These are phyloP conservation scores for Channa striata DNA, from an alignment of 2,797 vertebrate species.

Conservation along the genomic window DNA sequence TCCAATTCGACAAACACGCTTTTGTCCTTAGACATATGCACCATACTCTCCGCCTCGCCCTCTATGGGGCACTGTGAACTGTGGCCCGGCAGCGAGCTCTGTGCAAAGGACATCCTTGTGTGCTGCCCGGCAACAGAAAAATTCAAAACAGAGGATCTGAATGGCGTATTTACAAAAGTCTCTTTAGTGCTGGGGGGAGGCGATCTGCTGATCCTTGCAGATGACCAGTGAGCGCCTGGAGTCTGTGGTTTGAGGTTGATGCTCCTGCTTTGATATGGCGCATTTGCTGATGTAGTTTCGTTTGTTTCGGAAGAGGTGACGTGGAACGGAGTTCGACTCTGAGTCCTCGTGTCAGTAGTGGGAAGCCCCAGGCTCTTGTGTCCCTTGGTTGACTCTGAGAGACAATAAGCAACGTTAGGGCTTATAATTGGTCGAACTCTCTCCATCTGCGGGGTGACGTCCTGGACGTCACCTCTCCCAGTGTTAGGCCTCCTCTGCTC, in stretches of 20 bases:
- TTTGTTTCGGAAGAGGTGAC: conserved; percentile 69
- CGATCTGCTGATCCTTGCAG: conserved; percentile 51
- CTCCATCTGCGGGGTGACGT: conserved; percentile 29
- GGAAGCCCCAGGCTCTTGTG: conserved; percentile 78
- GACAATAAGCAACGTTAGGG: conserved; percentile 42
- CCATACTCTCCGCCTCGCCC: conserved; percentile 68
- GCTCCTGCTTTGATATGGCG: conserved; percentile 41
- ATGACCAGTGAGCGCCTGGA: conserved; percentile 63
- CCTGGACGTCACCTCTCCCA: conserved; percentile 23
- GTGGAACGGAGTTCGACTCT: conserved; percentile 71
- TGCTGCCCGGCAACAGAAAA: conserved; percentile 62
- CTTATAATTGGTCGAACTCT: conserved; percentile 35
- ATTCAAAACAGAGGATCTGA: conserved; percentile 48
- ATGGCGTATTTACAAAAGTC: conserved; percentile 39
- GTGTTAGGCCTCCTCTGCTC: conserved; percentile 42
- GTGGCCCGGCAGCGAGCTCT: conserved; percentile 45
- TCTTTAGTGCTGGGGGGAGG: conserved; percentile 61
- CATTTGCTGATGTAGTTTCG: conserved; percentile 39
- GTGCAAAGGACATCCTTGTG: conserved; percentile 65
- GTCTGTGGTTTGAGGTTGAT: conserved; percentile 65
- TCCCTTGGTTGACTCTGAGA: conserved; percentile 73
- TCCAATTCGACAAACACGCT: conserved; percentile 76
- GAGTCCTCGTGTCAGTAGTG: conserved; percentile 48
- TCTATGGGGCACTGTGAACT: conserved; percentile 60
- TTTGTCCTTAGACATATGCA: conserved; percentile 79